phyloP scores from a whole-genome alignment of 2,797 vertebrate species.

The Vireo griseus region DNA sequence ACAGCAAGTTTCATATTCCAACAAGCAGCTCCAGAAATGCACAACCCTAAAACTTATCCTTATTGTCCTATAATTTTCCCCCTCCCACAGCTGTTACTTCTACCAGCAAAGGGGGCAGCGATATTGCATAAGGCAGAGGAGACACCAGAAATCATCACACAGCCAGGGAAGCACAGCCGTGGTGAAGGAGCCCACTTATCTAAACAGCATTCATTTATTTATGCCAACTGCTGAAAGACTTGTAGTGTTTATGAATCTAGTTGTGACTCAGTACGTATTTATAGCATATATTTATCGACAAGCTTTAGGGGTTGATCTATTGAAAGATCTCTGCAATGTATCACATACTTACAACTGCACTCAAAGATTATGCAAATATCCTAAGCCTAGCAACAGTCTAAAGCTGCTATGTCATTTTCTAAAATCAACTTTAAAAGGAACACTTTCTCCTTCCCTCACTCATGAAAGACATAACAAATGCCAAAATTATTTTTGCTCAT shows the following conservation, averaged over 20 bases:
- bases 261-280: slow-evolving; percentile 11
- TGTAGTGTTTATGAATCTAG: background rate
- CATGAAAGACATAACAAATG: background rate
- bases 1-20: background rate
- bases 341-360: background rate
- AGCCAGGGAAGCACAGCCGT: background rate
- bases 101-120: background rate
- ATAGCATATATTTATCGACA: slow-evolving; percentile 40
- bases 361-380: slow-evolving; percentile 24
- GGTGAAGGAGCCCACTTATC: background rate
- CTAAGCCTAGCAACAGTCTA: slow-evolving; percentile 13
- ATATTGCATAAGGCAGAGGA: background rate
- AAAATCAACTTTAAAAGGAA: slow-evolving; percentile 34
- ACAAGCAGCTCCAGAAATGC: background rate
- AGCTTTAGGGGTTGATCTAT: slow-evolving; percentile 17
- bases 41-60: background rate
- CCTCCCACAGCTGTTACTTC: background rate
- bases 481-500: slow-evolving; percentile 18
- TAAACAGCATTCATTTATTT: background rate
- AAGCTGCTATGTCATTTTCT: slow-evolving; percentile 17
- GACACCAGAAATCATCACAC: background rate
- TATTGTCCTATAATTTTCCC: no score
- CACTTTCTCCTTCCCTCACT: background rate
- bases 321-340: slow-evolving; percentile 8
- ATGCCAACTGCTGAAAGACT: slow-evolving; percentile 17